These are phyloP conservation scores for Asarcornis scutulata DNA, from an alignment of 2,113 vertebrate genomes.

Conservation along the genomic window DNA sequence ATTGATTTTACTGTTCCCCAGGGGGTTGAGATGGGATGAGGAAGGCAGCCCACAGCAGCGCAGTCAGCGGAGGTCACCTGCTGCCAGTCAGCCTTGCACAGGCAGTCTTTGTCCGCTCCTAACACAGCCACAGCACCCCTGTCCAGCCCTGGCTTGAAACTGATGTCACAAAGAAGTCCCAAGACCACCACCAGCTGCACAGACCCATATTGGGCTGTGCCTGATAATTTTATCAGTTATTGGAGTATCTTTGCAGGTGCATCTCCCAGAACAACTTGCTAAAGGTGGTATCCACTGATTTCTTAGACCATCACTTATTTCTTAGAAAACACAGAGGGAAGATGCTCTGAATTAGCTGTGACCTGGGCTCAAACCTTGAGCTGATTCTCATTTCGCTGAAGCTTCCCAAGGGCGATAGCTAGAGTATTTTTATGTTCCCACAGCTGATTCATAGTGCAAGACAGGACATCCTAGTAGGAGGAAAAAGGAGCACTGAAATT, in stretches of 20 bases:
- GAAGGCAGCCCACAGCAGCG: neutral
- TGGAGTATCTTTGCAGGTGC: neutral
- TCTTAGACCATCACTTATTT: neutral
- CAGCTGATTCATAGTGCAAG: rapidly evolving
- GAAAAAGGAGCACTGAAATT: neutral
- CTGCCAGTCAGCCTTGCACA: neutral
- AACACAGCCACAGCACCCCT: neutral
- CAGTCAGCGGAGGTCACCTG: neutral
- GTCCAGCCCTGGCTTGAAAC: neutral
- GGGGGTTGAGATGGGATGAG: neutral
- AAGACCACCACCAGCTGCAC: neutral
- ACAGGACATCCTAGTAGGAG: neutral
- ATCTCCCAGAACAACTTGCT: neutral
- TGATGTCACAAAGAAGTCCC: neutral
- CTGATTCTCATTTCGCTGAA: neutral
- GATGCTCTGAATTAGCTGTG: neutral
- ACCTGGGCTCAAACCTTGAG: constrained; percentile 31
- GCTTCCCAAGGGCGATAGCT: neutral
- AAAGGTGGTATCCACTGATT: neutral
- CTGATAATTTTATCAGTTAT: neutral
- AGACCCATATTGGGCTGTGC: neutral
- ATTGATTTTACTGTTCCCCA: neutral
- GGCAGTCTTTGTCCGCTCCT: neutral
- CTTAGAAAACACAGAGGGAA: neutral
- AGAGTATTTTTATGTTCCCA: neutral